phyloP scores from a whole-genome alignment of 1,140 invertebrate genomes.

The Ladona fulva region DNA sequence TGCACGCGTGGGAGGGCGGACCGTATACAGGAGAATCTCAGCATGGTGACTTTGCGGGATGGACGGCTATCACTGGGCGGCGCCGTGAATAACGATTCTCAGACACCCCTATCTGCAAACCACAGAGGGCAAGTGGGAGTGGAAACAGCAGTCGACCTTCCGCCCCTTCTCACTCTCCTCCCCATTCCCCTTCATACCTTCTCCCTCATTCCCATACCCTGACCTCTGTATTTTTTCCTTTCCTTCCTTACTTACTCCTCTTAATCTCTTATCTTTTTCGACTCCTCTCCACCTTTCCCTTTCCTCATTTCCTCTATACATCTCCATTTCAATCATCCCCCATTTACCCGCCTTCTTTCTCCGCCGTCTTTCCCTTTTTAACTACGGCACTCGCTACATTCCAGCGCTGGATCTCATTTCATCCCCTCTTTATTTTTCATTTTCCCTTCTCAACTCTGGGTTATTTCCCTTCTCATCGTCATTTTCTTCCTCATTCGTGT shows the following conservation, averaged over 20 bases:
- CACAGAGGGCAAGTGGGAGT: not conserved
- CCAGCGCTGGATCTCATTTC: too few species aligned
- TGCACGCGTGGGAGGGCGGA: too few species aligned
- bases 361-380: conserved; percentile 18
- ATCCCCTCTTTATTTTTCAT: too few species aligned
- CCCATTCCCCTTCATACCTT: not conserved
- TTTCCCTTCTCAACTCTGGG: too few species aligned
- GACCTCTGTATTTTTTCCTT: not conserved
- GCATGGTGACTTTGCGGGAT: not conserved
- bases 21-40: too few species aligned
- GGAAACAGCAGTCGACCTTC: not conserved
- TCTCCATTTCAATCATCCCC: not conserved
- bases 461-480: too few species aligned
- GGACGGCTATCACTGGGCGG: not conserved
- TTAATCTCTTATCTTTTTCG: not conserved
- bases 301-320: not conserved
- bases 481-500: too few species aligned
- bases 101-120: not conserved
- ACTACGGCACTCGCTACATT: too few species aligned
- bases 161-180: not conserved
- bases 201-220: not conserved
- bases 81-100: not conserved
- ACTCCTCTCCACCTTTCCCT: not conserved
- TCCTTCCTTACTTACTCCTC: not conserved
- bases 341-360: not conserved